Conservation (phyloP, 2,113 vertebrate genomes). For the Antigone vipio region DNA sequence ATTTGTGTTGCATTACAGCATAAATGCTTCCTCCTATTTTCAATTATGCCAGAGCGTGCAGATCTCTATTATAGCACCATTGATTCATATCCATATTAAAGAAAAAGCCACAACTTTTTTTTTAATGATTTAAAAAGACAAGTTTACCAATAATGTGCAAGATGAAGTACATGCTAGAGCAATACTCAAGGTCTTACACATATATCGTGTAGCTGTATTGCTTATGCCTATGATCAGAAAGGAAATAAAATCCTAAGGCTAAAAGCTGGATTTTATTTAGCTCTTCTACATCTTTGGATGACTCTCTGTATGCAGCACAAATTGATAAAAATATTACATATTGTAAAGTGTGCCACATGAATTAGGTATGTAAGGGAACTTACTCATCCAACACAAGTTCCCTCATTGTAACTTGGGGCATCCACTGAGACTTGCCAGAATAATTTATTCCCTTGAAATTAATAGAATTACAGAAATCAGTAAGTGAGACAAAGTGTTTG, state of each 20-base stretch:
- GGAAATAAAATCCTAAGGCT: neutral
- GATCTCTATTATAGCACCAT: neutral
- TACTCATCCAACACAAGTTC: neutral
- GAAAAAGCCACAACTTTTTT: neutral
- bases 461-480: neutral
- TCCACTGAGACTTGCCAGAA: neutral
- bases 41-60: neutral
- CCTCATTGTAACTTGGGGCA: neutral
- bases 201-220: neutral
- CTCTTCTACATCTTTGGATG: neutral
- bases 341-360: neutral
- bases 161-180: neutral
- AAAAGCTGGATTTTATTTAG: neutral
- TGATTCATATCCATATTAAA: neutral
- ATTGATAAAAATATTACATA: neutral
- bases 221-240: neutral
- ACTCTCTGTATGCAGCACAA: neutral
- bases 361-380: neutral
- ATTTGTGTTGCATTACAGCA: neutral
- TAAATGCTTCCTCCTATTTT: neutral
- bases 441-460: neutral
- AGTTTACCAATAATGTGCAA: neutral
- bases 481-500: neutral
- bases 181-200: neutral
- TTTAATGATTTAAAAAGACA: neutral